Percentiles rank a stretch among this genome's conserved stretches.
phyloP scores from a whole-genome alignment of 1,140 invertebrate species.

The Tachypleus tridentatus region DNA sequence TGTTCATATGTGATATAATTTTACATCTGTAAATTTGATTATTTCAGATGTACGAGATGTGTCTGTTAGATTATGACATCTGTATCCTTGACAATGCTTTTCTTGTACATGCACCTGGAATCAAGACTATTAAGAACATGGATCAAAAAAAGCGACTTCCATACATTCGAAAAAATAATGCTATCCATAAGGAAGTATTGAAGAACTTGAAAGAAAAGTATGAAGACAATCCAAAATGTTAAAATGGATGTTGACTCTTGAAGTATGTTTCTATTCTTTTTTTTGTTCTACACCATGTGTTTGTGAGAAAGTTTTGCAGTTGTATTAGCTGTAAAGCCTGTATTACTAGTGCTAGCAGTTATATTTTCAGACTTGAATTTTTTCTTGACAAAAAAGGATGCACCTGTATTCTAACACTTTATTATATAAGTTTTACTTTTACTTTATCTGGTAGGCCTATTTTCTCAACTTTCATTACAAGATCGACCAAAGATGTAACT shows the following conservation, averaged over 20 bases:
- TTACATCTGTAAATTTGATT: too few species aligned
- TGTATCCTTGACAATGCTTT: slow-evolving; percentile 64
- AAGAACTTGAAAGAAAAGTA: slow-evolving; percentile 30
- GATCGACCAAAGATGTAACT: too few species aligned
- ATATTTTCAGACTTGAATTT: background rate
- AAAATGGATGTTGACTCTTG: background rate
- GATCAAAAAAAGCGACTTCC: slow-evolving; percentile 35
- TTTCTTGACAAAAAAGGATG: background rate
- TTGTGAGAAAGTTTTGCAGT: background rate
- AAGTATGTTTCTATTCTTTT: background rate
- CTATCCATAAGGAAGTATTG: slow-evolving; percentile 48
- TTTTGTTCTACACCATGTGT: background rate
- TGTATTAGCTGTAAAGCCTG: background rate
- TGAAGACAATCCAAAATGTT: slow-evolving; percentile 19
- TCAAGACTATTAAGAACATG: slow-evolving; percentile 39
- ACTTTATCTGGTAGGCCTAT: too few species aligned
- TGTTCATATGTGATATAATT: background rate
- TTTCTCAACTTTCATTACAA: too few species aligned
- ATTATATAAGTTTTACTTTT: too few species aligned
- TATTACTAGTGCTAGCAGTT: background rate
- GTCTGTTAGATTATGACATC: slow-evolving; percentile 56
- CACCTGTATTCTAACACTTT: too few species aligned
- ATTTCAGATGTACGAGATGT: slow-evolving; percentile 63
- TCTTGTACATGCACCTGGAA: slow-evolving; percentile 60
- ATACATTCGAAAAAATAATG: slow-evolving; percentile 46